Base-by-base conservation (phyloP, 2,113 vertebrate genomes). In the Leptodactylus fuscus region DNA sequence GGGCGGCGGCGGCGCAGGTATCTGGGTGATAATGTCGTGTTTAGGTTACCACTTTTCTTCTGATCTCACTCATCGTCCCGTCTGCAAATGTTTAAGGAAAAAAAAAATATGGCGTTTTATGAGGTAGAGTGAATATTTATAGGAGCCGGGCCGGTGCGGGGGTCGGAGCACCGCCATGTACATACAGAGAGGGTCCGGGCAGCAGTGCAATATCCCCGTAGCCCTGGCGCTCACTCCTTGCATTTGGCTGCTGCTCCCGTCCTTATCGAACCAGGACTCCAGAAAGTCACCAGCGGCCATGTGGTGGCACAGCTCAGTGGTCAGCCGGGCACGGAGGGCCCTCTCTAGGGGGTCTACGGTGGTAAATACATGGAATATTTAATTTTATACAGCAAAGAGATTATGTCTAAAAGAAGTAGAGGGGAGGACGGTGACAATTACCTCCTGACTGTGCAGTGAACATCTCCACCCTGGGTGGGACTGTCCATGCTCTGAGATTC, bases 151-250 rank as follows among this genome's bases (percentile, higher is more conserved):
- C 41, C 4, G 20, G 11, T 1, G 2, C 5, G 11, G 32, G 7
- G 29, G 8, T 24, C n/a, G 55, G 5, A 3, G 32, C 18, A 27
- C 58, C 11, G 70, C 70, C 15, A 44, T 85, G 83, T 76, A 79
- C 46, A 79, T 79, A 70, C 41, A 41, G 55, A 78, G 55, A 78
- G 83, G 29, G 46, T 51, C 32, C 29, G 82, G 82, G 71, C 46
- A 65, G 74, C 41, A 76, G 73, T 85, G 73, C 73, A 76, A 78
- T 85, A 76, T 79, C 62, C 49, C 69, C n/a, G 41, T 60, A 74
- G 24, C 48, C 71, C 81, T 27, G 41, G 1, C 36, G 2, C 69
- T n/a, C 36, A n/a, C 69, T 4, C 32, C 65, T 36, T 4, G 2
- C 62, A 32, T 62, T 29, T 15, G 29, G 65, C 65, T 69, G 65